Conservation (phyloP, 1,140 invertebrate genomes). For the Trachelipus rathkii region DNA sequence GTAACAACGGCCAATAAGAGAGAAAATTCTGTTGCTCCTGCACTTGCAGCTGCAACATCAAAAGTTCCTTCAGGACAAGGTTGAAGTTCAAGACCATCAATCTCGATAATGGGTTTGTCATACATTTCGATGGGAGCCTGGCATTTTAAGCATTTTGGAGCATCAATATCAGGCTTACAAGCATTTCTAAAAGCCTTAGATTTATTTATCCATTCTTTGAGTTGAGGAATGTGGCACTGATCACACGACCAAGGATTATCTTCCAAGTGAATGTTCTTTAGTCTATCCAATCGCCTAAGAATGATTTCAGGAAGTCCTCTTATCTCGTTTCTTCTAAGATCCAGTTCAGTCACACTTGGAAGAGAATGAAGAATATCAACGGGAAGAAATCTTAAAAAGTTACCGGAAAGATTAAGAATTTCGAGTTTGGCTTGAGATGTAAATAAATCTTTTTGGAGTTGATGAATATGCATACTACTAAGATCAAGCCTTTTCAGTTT, state of each 20-base stretch:
- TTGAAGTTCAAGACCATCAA: conserved; percentile 41
- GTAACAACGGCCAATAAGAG: conserved; percentile 47
- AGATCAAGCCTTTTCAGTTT: conserved; percentile 59
- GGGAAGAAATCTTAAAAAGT: conserved; percentile 56
- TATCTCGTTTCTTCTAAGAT: conserved; percentile 62
- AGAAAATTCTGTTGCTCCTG: conserved; percentile 35
- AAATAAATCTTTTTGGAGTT: conserved; percentile 65
- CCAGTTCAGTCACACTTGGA: conserved; percentile 57
- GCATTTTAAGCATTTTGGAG: conserved; percentile 42
- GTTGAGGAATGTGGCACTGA: conserved; percentile 55
- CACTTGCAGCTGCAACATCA: conserved; percentile 35
- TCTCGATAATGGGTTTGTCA: conserved; percentile 43
- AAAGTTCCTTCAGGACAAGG: conserved; percentile 43
- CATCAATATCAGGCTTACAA: conserved; percentile 41
- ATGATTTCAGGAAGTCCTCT: conserved; percentile 58
- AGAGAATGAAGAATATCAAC: conserved; percentile 56
- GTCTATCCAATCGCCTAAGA: conserved; percentile 54
- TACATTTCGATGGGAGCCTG: conserved; percentile 44
- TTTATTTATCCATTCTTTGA: conserved; percentile 48
- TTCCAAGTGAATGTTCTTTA: conserved; percentile 54
- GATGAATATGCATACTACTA: conserved; percentile 66
- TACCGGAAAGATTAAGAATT: conserved; percentile 58
- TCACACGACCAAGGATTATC: conserved; percentile 65
- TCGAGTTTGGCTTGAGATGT: conserved; percentile 54
- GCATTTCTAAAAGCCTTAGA: conserved; percentile 38